phyloP scores from a whole-genome alignment of 2,888 invertebrate genomes.

The Leucoptera coffeella region DNA sequence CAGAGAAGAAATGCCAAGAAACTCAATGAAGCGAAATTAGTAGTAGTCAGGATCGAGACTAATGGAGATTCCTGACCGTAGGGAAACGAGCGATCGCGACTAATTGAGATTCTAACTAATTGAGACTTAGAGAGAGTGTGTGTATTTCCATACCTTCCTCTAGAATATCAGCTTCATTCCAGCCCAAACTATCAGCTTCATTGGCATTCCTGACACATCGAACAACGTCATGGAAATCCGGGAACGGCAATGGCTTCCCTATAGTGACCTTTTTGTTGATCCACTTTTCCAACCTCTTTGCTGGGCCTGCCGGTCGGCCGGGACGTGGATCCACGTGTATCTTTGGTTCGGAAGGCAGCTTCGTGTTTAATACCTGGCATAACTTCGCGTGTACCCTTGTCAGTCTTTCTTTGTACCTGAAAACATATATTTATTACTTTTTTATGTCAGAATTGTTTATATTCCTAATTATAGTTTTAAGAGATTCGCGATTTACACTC shows the following conservation, averaged over 20 bases:
- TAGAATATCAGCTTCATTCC: slow-evolving; percentile 34
- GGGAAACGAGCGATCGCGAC: too few relatives aligned
- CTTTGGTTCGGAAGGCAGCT: slow-evolving; percentile 37
- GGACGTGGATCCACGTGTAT: slow-evolving; percentile 24
- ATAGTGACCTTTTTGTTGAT: slow-evolving; percentile 36
- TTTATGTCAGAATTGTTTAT: too few relatives aligned
- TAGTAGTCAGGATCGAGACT: too few relatives aligned
- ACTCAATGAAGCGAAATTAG: too few relatives aligned
- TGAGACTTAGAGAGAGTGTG: too few relatives aligned
- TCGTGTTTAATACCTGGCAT: slow-evolving; percentile 56
- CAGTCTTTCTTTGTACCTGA: slow-evolving; percentile 41
- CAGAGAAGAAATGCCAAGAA: too few relatives aligned
- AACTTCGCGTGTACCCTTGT: slow-evolving; percentile 51
- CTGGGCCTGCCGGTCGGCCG: slow-evolving; percentile 30
- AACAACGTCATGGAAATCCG: slow-evolving; percentile 50
- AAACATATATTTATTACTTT: slow-evolving; percentile 6
- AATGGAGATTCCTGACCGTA: too few relatives aligned
- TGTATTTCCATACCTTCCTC: slow-evolving; percentile 31
- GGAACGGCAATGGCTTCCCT: slow-evolving; percentile 36
- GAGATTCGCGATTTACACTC: too few relatives aligned
- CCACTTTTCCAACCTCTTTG: slow-evolving; percentile 29
- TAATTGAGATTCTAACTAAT: too few relatives aligned
- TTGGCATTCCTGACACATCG: slow-evolving; percentile 33
- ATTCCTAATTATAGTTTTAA: too few relatives aligned
- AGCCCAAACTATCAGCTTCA: slow-evolving; percentile 26